These are phyloP conservation scores for Porites australiensis DNA, from an alignment of 64 coral and sea anemone species.

Conservation along the genomic window DNA sequence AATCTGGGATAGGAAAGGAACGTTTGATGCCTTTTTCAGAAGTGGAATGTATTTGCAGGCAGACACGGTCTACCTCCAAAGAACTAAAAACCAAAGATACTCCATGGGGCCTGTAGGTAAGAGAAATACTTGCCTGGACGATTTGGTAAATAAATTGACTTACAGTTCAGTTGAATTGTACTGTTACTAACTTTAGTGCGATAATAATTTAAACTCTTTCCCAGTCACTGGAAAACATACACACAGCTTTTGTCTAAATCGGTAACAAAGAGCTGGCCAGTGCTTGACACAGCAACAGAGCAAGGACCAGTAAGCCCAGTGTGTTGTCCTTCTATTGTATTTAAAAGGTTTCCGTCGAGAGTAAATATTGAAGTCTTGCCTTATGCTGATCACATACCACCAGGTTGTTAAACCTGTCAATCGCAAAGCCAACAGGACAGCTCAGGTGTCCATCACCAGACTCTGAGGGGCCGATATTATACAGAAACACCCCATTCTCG, in stretches of 20 bases:
- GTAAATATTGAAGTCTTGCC: conserved; percentile 13
- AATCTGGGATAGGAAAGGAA: too few species aligned
- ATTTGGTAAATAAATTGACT: too few species aligned
- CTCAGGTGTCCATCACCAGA: conserved; percentile 27
- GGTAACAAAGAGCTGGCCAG: conserved; percentile 30
- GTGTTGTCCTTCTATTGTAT: not conserved
- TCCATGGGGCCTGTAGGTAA: too few species aligned
- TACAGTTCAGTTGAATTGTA: too few species aligned
- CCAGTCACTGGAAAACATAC: conserved; percentile 25
- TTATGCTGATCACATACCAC: conserved; percentile 15
- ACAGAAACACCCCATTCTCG: not conserved
- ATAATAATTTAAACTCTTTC: not conserved
- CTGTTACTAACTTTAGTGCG: too few species aligned
- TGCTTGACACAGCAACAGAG: conserved; percentile 18
- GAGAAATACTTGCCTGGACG: too few species aligned
- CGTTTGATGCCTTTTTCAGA: too few species aligned
- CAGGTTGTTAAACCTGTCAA: not conserved
- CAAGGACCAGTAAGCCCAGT: not conserved
- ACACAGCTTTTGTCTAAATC: conserved; percentile 10
- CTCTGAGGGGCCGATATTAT: not conserved
- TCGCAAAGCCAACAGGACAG: not conserved
- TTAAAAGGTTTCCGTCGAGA: conserved; percentile 40
- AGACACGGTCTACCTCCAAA: too few species aligned
- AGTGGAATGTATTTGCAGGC: too few species aligned
- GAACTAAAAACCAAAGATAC: too few species aligned